phyloP scores from a whole-genome alignment of 2,113 vertebrate genomes.

The Arvicanthis niloticus region DNA sequence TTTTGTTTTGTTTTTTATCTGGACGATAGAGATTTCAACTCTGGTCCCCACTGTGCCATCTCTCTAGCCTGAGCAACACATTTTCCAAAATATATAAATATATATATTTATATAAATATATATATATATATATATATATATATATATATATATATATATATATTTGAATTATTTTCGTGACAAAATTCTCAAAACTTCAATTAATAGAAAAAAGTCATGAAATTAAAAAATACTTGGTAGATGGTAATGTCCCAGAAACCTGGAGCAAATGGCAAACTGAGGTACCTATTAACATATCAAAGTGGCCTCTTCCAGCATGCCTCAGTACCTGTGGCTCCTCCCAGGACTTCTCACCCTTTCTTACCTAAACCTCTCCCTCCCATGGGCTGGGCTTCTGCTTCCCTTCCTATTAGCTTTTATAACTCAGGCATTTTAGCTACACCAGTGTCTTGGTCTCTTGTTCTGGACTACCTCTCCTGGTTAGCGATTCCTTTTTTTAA shows the following conservation, averaged over 20 bases:
- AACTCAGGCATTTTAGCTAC: background rate
- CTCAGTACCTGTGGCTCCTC: background rate
- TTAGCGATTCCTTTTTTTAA: background rate
- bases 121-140: too few species aligned
- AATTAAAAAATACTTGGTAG: background rate
- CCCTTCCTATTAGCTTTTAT: background rate
- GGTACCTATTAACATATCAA: background rate
- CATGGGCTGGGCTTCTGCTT: background rate
- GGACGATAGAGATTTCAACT: background rate
- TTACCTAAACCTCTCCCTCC: background rate
- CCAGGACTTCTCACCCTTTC: background rate
- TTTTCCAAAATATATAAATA: too few species aligned
- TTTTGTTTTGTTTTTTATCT: background rate
- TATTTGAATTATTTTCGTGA: background rate
- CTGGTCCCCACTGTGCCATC: background rate
- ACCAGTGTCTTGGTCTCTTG: background rate
- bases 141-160: too few species aligned
- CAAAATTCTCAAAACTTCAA: conserved; percentile 38
- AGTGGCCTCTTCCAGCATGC: background rate
- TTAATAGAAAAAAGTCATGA: background rate
- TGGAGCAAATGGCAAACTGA: background rate
- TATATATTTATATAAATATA: too few species aligned
- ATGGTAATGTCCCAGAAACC: background rate
- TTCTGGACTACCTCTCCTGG: background rate
- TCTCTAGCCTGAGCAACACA: background rate